phyloP scores from a whole-genome alignment of 2,113 vertebrate species.

The Tyrannus savana region DNA sequence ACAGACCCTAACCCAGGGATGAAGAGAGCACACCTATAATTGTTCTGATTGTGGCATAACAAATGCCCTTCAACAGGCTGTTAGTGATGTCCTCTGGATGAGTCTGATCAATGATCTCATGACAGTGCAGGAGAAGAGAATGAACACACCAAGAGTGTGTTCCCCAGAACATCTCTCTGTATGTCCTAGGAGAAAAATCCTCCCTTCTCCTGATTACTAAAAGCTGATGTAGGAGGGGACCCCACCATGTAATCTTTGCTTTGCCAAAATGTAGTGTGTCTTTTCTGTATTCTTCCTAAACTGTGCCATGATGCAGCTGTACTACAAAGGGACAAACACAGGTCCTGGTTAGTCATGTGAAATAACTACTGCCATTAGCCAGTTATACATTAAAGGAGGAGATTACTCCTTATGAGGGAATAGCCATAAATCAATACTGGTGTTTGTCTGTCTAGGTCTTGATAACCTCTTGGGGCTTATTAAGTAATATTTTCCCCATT shows the following conservation, averaged over 20 bases:
- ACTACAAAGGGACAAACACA: background rate
- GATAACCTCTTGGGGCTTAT: background rate
- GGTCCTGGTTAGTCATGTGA: background rate
- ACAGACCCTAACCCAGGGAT: background rate
- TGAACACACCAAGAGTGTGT: background rate
- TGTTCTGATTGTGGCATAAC: background rate
- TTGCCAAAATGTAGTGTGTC: background rate
- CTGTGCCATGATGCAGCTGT: rapidly evolving
- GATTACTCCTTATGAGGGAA: background rate
- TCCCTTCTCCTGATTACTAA: background rate
- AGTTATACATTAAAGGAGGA: background rate
- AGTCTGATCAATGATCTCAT: background rate
- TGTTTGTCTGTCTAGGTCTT: background rate
- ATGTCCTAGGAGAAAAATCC: background rate
- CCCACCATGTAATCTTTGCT: background rate
- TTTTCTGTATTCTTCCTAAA: background rate
- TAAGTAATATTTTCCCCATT: background rate
- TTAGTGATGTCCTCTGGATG: background rate
- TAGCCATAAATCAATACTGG: background rate
- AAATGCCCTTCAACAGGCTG: background rate
- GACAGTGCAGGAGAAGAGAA: background rate
- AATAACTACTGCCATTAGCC: background rate
- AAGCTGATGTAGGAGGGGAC: background rate
- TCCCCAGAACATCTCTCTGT: background rate
- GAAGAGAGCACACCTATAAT: background rate